Conservation (phyloP, 1,140 invertebrate genomes). For the Drosophila kikkawai region DNA sequence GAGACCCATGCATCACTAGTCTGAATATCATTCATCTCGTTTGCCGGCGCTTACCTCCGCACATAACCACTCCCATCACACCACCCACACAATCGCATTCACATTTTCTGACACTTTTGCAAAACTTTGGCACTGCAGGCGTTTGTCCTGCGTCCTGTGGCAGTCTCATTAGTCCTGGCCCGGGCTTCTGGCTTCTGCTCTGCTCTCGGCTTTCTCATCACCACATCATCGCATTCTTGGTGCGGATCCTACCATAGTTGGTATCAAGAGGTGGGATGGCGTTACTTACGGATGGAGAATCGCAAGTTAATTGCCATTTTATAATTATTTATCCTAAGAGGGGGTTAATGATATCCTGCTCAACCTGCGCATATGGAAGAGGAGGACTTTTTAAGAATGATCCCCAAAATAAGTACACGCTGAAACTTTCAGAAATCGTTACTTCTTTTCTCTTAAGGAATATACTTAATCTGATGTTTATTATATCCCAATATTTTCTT, state of each 20-base stretch:
- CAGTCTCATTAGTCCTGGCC: slow-evolving; percentile 45
- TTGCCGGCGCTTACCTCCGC: slow-evolving; percentile 72
- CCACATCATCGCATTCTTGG: slow-evolving; percentile 32
- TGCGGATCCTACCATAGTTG: slow-evolving; percentile 14
- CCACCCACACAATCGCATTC: slow-evolving; percentile 39
- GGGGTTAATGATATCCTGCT: slow-evolving; percentile 19
- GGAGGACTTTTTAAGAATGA: no score
- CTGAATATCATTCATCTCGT: slow-evolving; percentile 81
- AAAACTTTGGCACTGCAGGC: slow-evolving; percentile 55
- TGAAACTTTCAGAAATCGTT: neutral
- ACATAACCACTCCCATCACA: slow-evolving; percentile 46
- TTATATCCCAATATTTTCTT: no score
- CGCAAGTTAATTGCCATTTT: slow-evolving; percentile 43
- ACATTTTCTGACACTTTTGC: slow-evolving; percentile 72
- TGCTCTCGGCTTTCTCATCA: slow-evolving; percentile 27
- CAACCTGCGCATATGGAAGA: neutral
- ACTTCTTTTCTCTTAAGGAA: no score
- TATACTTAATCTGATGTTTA: no score
- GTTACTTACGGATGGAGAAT: slow-evolving; percentile 24
- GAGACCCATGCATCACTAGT: slow-evolving; percentile 83
- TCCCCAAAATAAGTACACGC: neutral
- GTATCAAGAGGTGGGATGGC: slow-evolving; percentile 37
- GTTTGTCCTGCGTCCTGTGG: slow-evolving; percentile 51
- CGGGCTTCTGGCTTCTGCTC: slow-evolving; percentile 36
- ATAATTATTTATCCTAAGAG: slow-evolving; percentile 29